Conservation (phyloP, 1,140 invertebrate genomes). For the Zophobas morio region DNA sequence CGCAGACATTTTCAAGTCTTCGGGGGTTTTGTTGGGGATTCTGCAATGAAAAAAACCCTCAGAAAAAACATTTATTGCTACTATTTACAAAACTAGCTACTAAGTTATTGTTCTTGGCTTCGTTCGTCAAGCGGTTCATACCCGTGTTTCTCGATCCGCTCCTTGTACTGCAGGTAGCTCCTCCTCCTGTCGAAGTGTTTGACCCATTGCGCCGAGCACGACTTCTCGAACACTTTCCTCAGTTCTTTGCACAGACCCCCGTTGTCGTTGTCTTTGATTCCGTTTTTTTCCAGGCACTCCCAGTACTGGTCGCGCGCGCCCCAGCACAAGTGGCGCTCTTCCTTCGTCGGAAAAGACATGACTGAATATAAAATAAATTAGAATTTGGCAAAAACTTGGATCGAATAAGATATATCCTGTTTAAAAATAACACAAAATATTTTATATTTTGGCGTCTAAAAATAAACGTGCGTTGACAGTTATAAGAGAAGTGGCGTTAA, state of each 20-base stretch:
- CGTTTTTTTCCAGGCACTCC: constrained; percentile 84
- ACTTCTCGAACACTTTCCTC: constrained; percentile 84
- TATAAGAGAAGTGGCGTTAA: constrained; percentile 2
- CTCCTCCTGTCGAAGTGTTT: constrained; percentile 94
- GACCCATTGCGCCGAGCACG: constrained; percentile 91
- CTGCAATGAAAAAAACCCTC: constrained; percentile 59
- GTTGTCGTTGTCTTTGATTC: constrained; percentile 67
- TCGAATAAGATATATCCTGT: constrained; percentile 44
- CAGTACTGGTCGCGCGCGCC: constrained; percentile 87
- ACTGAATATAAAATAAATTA: constrained; percentile 50
- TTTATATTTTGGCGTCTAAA: constrained; percentile 32
- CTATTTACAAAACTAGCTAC: constrained; percentile 32
- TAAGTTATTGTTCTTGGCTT: constrained; percentile 35
- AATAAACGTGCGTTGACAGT: constrained; percentile 22
- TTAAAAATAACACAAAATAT: constrained; percentile 43
- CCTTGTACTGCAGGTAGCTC: constrained; percentile 90
- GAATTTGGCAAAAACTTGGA: constrained; percentile 45
- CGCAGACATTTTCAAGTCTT: constrained; percentile 53
- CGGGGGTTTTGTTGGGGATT: constrained; percentile 59
- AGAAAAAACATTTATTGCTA: constrained; percentile 2
- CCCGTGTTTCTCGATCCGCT: constrained; percentile 88
- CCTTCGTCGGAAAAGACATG: constrained; percentile 90
- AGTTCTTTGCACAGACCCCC: constrained; percentile 77
- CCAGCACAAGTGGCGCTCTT: constrained; percentile 88
- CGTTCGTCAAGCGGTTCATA: constrained; percentile 78